Evolutionary conservation across 2,888 invertebrate genomes (phyloP), one percentile per base, ranked within the genome.

Genomic region (Drosophila formosana): DNA sequence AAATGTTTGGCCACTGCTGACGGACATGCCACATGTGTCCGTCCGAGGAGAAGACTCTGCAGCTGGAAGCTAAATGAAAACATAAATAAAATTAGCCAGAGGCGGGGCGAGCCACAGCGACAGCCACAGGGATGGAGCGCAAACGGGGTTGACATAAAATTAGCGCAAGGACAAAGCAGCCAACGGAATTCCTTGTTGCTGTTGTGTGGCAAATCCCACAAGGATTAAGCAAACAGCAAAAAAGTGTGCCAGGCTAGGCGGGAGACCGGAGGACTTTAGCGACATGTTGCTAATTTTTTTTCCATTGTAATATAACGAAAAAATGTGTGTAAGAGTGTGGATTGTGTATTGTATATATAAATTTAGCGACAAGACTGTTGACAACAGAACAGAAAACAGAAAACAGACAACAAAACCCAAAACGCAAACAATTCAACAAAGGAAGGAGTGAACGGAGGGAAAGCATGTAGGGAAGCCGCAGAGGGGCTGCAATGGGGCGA

Each of bases 231-330:
- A 45, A 51, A 43, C n/a, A 34, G 26, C 18, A 28, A 46, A 63
- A 51, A 63, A 39, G 45, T 57, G 37, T 47, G 65, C 55, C 60
- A 60, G 46, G 11, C 11, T 4, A 9, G 28, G 8, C 25, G 3
- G 32, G 47, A 6, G 30, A n/a, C 25, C 13, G 4, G 1, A 61
- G 58, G 47, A 70, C 58, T 47, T 11, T 47, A 61, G 74, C 52
- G 66, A 73, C 70, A 82, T 80, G 83, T 72, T 78, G 82, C 78
- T 87, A 79, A 85, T 84, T 87, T 87, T 78, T 81, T 67, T 62
- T 11, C 52, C 58, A 65, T 53, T 57, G 62, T 69, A 69, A 81
- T 75, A 49, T 78, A 75, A 72, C 75, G 73, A 78, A 83, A 83
- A 75, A 86, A 80, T 55, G 51, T 58, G 43, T 13, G 57, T 43